These are phyloP conservation scores for Leptodirus hochenwartii DNA, from an alignment of 2,888 invertebrate species.

Conservation along the genomic window DNA sequence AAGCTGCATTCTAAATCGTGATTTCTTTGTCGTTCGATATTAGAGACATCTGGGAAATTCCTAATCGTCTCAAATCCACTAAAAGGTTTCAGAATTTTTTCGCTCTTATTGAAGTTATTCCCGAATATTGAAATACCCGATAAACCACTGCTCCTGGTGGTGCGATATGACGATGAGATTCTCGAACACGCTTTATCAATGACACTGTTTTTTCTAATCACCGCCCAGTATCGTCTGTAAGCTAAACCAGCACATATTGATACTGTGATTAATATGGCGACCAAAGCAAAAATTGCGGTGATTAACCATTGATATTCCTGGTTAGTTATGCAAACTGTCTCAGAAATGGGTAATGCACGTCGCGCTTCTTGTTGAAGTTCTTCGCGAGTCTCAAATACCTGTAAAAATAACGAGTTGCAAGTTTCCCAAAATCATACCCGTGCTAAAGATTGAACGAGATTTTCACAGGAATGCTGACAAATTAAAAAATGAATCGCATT, in stretches of 20 bases:
- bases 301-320: slow-evolving; percentile 76
- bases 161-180: slow-evolving; percentile 27
- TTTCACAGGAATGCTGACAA: too few relatives aligned
- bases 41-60: slow-evolving; percentile 21
- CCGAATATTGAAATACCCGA: slow-evolving; percentile 48
- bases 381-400: slow-evolving; percentile 71
- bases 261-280: slow-evolving; percentile 55
- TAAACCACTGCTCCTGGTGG: slow-evolving; percentile 27
- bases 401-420: slow-evolving; percentile 15
- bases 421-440: slow-evolving; percentile 1
- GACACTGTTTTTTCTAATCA: slow-evolving; percentile 50
- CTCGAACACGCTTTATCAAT: slow-evolving; percentile 31
- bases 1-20: slow-evolving; percentile 21
- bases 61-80: slow-evolving; percentile 27
- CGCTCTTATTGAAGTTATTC: slow-evolving; percentile 45
- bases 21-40: too few relatives aligned
- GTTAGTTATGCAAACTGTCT: slow-evolving; percentile 62
- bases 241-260: slow-evolving; percentile 55
- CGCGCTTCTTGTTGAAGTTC: slow-evolving; percentile 50
- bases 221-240: slow-evolving; percentile 61
- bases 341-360: slow-evolving; percentile 36
- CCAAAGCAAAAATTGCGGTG: slow-evolving; percentile 54
- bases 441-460: neutral
- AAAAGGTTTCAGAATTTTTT: slow-evolving; percentile 53
- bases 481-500: too few relatives aligned